Evolutionary conservation across 2,797 vertebrate species (phyloP), one percentile per base, ranked within the genome.

Genomic region (Rhinella marina): DNA sequence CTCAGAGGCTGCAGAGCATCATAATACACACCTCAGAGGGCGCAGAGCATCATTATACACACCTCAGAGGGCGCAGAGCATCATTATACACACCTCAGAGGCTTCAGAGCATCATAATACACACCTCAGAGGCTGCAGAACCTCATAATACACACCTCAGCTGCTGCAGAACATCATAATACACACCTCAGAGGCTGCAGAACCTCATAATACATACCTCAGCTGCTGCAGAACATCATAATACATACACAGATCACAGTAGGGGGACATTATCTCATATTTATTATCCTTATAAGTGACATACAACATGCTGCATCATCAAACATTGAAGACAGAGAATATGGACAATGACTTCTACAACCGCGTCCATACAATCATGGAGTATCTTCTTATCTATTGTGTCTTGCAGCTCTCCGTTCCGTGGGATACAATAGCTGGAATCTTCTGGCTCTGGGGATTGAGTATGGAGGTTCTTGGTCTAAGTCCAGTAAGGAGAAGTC

Each of bases 401-500:
- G 48, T 57, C 57, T 88, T 84, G 0, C 85, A 96, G 95, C 94
- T 7, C 41, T 95, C 0, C 93, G 94, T 5, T 79, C 94, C 0
- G 93, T 93, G 86, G 95, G 94, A 0, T 90, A 95, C 13, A 90
- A 93, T 90, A 94, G 92, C 29, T 96, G 96, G 96, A 92, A 92
- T 91, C 95, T 91, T 94, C 91, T 96, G 84, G 95, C 94, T 0
- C 82, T 94, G 75, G 96, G 95, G 1, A 72, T 92, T 0, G 94
- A 95, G 88, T 94, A 93, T 82, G 82, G 78, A 4, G 92, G 93
- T 50, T 93, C 93, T 41, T 96, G 95, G 95, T 92, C 93, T 50
- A 81, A 78, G 11, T 27, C 66, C 21, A 86, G 25, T 25, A 68
- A 25, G 50, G 79, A 75, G 41, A 48, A 32, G 19, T 12, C 16